These are phyloP conservation scores for Byasa hedistus DNA, from an alignment of 2,888 invertebrate genomes.

Conservation along the genomic window DNA sequence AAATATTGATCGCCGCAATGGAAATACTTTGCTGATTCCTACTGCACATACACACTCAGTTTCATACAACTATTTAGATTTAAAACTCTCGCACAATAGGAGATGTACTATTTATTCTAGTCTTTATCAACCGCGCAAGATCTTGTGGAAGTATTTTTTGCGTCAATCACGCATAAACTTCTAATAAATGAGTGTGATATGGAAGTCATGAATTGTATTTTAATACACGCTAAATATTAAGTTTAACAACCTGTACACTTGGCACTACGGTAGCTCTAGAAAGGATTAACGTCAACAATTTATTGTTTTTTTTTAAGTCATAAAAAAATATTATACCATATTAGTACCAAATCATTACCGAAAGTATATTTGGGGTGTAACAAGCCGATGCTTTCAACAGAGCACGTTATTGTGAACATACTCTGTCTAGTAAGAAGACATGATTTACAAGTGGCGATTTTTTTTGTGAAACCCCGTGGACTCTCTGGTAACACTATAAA, in stretches of 20 bases:
- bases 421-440: too few species aligned
- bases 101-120: conserved; percentile 41
- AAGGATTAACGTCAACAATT: background rate
- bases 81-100: conserved; percentile 39
- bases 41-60: conserved; percentile 18
- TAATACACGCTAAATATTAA: background rate
- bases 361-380: too few species aligned
- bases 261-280: background rate
- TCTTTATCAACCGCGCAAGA: conserved; percentile 40
- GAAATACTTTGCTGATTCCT: conserved; percentile 23
- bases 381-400: too few species aligned
- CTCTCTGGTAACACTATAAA: too few species aligned
- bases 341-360: background rate
- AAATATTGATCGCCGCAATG: conserved; percentile 26
- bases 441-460: too few species aligned
- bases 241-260: background rate
- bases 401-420: too few species aligned
- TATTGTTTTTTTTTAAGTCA: too few species aligned
- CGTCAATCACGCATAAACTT: conserved; percentile 42
- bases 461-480: too few species aligned
- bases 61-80: conserved; percentile 34
- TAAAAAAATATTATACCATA: too few species aligned
- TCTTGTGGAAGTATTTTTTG: conserved; percentile 41
- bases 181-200: conserved; percentile 37
- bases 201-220: conserved; percentile 4